Evolutionary conservation across 2,113 vertebrate genomes (phyloP).

Genomic region (Benitochromis conjunctus): DNA sequence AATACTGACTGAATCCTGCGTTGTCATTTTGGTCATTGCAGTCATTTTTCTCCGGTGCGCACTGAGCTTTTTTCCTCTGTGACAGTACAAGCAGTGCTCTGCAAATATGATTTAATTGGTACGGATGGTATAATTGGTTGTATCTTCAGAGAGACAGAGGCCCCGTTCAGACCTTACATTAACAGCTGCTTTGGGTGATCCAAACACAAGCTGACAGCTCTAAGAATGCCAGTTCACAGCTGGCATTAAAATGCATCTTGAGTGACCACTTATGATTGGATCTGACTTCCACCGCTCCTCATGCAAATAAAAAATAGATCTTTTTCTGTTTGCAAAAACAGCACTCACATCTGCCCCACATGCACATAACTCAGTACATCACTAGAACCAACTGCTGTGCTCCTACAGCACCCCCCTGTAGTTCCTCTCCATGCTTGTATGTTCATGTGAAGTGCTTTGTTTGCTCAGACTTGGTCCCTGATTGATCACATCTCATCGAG

Average conservation of each 20-base stretch:
- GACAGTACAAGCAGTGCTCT: neutral
- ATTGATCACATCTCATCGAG: fast-evolving
- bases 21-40: constrained; percentile 9
- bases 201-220: neutral
- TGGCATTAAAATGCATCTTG: neutral
- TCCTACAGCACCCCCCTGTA: neutral
- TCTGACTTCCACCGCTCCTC: neutral
- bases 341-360: neutral
- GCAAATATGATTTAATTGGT: neutral
- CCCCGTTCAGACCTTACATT: neutral
- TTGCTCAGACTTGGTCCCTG: neutral
- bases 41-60: neutral
- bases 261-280: neutral
- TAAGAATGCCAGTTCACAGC: neutral
- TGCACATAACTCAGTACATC: neutral
- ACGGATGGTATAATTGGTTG: neutral
- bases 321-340: neutral
- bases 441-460: neutral
- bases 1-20: neutral
- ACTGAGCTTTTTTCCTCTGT: neutral
- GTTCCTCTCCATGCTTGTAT: neutral
- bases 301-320: neutral
- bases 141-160: neutral
- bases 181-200: neutral
- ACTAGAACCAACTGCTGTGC: neutral